Evolutionary conservation across 1,140 invertebrate genomes (phyloP), one percentile per base, ranked within the genome.

Genomic region (Drosophila neocordata): DNA sequence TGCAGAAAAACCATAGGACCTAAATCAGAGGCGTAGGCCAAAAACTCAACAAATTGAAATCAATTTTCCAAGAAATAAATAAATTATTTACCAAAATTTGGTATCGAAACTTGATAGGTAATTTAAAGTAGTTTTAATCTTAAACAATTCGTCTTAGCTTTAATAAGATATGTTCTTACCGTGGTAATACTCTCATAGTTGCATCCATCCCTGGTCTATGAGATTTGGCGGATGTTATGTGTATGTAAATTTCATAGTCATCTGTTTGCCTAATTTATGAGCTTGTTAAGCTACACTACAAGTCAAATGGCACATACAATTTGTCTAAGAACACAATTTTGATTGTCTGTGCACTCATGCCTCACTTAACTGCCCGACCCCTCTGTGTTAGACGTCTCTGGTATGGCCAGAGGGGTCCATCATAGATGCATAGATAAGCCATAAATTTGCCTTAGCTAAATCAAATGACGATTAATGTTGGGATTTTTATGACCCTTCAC

Each of bases 361-460:
- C 4, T 24, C 5, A 18, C 1, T 1, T 5, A 6, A 6, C 1
- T 13, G 0, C 11, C 38, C 6, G 2, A 12, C 13, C 7, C 41
- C 41, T 11, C 41, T 48, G 18, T 15, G 41, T 20, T 48, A n/a
- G n/a, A 48, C 15, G 41, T 20, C 41, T 8, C 41, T 48, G 41
- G 59, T 38, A 61, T 73, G 15, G 27, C 22, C 44, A 12, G 27
- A 60, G 37, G 38, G 24, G n/a, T 34, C 57, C 53, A 58, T 77
- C 62, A 78, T 62, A 63, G 48, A 65, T 75, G 69, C 64, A 87
- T 87, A 82, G 79, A 82, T 79, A 87, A 73, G 79, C 74, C 65
- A 87, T 87, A 87, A 87, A 87, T 87, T 87, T 76, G 70, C 71
- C 82, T 88, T 69, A 76, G 59, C 75, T 70, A 79, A 85, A 88